Conservation (phyloP, 2,797 vertebrate genomes). For the Coregonus ussuriensis region DNA sequence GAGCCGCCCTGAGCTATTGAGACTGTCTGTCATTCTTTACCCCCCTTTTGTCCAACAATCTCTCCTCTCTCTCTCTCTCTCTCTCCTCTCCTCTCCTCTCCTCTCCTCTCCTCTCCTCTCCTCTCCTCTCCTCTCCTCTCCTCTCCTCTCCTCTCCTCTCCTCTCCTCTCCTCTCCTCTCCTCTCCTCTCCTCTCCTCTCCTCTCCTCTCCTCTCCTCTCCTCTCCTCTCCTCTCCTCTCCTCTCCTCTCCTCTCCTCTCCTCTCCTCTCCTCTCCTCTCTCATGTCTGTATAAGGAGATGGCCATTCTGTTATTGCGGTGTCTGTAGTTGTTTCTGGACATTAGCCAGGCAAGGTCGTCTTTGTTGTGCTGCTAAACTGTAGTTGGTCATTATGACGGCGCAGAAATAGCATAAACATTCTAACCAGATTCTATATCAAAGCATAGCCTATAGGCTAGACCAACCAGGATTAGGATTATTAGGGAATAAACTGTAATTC, state of each 20-base stretch:
- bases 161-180: constrained; percentile 29
- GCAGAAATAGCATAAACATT: too few species aligned
- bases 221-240: too few species aligned
- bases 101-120: accelerated
- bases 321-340: background rate
- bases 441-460: too few species aligned
- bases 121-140: accelerated
- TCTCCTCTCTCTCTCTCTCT: constrained; percentile 29
- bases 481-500: background rate
- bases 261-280: accelerated
- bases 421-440: too few species aligned
- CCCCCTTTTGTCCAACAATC: constrained; percentile 59
- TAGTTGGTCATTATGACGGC: background rate
- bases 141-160: accelerated
- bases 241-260: accelerated
- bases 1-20: constrained; percentile 68
- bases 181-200: background rate
- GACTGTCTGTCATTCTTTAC: constrained; percentile 54
- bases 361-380: background rate
- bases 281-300: background rate
- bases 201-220: background rate
- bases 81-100: background rate
- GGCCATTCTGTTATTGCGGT: background rate
- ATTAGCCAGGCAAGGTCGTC: background rate
- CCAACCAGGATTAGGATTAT: too few species aligned